These are phyloP conservation scores for Labeo rohita DNA, from an alignment of 2,113 vertebrate species.

Conservation along the genomic window DNA sequence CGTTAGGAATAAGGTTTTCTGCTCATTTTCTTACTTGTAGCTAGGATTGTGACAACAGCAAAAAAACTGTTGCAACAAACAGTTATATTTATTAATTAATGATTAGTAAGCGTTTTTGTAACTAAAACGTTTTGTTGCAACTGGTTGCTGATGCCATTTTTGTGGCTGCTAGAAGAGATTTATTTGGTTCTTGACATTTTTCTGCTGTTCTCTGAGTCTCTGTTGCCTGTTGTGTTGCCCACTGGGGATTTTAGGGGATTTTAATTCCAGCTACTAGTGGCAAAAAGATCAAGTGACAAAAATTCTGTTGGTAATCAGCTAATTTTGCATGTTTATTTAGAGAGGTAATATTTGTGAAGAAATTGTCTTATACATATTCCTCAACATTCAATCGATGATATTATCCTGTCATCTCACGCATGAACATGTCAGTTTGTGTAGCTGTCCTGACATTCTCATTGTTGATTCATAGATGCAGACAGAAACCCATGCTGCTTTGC, in stretches of 20 bases:
- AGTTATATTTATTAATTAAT: too few relatives aligned
- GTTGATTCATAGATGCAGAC: conserved; percentile 68
- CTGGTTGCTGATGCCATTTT: too few relatives aligned
- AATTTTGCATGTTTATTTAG: conserved; percentile 26
- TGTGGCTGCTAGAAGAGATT: neutral
- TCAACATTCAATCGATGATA: conserved; percentile 14
- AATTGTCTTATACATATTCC: neutral
- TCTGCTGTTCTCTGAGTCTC: neutral
- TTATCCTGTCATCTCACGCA: conserved; percentile 50
- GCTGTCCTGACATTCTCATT: conserved; percentile 61
- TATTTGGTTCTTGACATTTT: neutral
- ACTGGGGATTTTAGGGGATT: neutral
- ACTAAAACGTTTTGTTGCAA: too few relatives aligned
- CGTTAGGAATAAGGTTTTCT: too few relatives aligned
- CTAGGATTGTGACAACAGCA: neutral
- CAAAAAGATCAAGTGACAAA: neutral
- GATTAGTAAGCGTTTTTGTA: too few relatives aligned
- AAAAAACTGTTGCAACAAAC: neutral
- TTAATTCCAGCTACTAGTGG: neutral
- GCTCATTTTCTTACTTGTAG: too few relatives aligned
- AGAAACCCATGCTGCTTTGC: conserved; percentile 59
- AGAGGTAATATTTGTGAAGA: conserved; percentile 23
- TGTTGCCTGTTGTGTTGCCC: neutral
- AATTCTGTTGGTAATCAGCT: neutral
- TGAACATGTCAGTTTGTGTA: conserved; percentile 63